Evolutionary conservation across 1,140 invertebrate species (phyloP).

Genomic region (Trichomalopsis sarcophagae): DNA sequence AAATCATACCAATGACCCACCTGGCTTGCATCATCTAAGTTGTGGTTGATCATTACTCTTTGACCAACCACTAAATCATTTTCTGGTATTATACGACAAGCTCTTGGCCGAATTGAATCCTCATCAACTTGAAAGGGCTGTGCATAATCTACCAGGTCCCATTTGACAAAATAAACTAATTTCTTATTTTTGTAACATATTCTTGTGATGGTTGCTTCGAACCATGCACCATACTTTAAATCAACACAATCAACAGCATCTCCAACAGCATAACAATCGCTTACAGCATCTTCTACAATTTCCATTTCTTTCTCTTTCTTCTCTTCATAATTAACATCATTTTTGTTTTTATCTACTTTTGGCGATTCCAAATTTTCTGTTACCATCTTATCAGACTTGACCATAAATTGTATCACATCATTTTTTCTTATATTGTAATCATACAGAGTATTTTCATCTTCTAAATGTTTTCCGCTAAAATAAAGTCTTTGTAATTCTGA

Average conservation of each 20-base stretch:
- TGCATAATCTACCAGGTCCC: conserved; percentile 70
- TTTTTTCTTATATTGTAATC: conserved; percentile 87
- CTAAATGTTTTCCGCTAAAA: conserved; percentile 86
- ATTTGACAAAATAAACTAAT: conserved; percentile 73
- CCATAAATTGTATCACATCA: conserved; percentile 84
- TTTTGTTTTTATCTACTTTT: conserved; percentile 18
- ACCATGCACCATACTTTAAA: conserved; percentile 78
- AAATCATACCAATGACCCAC: conserved; percentile 86
- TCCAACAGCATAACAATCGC: conserved; percentile 78
- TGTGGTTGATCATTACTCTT: conserved; percentile 85
- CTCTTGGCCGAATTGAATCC: conserved; percentile 81
- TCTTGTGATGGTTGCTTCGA: conserved; percentile 77
- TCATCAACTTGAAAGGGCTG: conserved; percentile 73
- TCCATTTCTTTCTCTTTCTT: conserved; percentile 56
- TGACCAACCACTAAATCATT: conserved; percentile 78
- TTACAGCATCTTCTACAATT: conserved; percentile 70
- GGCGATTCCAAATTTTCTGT: not conserved
- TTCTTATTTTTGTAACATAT: conserved; percentile 62
- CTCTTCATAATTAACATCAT: conserved; percentile 60
- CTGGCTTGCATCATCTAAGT: conserved; percentile 79
- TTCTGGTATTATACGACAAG: conserved; percentile 75
- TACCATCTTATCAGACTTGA: not conserved
- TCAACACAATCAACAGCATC: conserved; percentile 83
- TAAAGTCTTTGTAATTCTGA: conserved; percentile 81
- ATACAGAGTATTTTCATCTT: conserved; percentile 84